Evolutionary conservation across 2,888 invertebrate species (phyloP).

Genomic region (Cheilosia grossa): DNA sequence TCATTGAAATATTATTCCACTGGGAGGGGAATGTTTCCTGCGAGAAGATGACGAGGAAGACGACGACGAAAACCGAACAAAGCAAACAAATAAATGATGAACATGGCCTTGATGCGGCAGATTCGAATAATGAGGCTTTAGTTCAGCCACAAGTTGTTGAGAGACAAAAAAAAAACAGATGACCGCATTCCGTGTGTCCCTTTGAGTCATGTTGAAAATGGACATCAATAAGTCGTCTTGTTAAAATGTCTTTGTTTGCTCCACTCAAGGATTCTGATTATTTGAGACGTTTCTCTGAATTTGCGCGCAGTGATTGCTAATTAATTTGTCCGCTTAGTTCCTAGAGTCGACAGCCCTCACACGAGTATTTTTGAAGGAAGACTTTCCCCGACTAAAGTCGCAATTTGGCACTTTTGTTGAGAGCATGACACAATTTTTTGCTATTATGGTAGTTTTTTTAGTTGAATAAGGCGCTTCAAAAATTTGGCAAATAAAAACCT

Average conservation of each 20-base stretch:
- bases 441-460: too few species aligned
- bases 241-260: constrained; percentile 45
- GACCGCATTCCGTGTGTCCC: constrained; percentile 47
- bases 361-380: too few species aligned
- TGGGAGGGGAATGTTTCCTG: constrained; percentile 8
- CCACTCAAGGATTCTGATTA: constrained; percentile 1
- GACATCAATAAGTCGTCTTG: constrained; percentile 38
- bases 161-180: neutral
- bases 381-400: too few species aligned
- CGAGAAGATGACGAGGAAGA: neutral
- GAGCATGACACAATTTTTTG: too few species aligned
- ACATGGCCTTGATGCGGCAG: constrained; percentile 20
- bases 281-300: constrained; percentile 1
- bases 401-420: too few species aligned
- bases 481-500: too few species aligned
- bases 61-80: constrained; percentile 16
- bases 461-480: too few species aligned
- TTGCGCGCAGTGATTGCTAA: neutral
- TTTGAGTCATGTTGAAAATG: constrained; percentile 19
- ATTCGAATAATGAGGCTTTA: constrained; percentile 36
- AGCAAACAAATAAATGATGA: constrained; percentile 38
- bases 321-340: neutral
- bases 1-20: constrained; percentile 67
- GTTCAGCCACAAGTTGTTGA: constrained; percentile 2
- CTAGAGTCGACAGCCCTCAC: too few species aligned